Evolutionary conservation across 1,140 invertebrate species (phyloP), one percentile per base, ranked within the genome.

Genomic region (Heliconius nattereri): DNA sequence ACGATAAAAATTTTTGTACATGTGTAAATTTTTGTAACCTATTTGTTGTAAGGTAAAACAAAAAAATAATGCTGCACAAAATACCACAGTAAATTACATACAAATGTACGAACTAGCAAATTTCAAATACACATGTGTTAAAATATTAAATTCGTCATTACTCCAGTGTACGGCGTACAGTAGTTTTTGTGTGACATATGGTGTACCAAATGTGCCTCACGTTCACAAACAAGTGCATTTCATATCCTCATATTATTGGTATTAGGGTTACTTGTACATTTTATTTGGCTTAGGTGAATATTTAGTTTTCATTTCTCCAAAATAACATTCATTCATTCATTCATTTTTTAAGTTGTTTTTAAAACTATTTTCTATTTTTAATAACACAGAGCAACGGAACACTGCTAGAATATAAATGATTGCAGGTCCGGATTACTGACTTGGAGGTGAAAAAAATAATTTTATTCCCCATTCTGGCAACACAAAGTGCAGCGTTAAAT

Each of bases 171-270:
- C 60, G 23, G 3, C 23, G 60, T 66, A 66, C 60, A 66, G n/a
- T 66, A 66, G 60, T 66, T 66, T 66, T 66, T 66, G 60, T 66
- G 60, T 26, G 60, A 66, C 60, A 66, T 23, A 66, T 66, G 60
- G n/a, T n/a, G 60, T 9, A 66, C 60, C 60, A 66, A 66, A 66
- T 66, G 60, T 66, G 60, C 23, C 60, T 66, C 60, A 66, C 60
- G 60, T 66, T 23, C 60, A 66, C 60, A 66, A 66, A 66, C 60
- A 66, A 66, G 60, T 66, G 60, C 60, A 26, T 26, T 66, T 66
- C 60, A 66, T 66, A 66, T 66, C 23, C 60, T 66, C 23, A 26
- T 66, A 29, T 57, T 52, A n/a, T 66, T 26, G 9, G 13, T 66
- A 66, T 66, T 66, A 7, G 60, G 60, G 60, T 26, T 66, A 0